phyloP scores from a whole-genome alignment of 2,797 vertebrate genomes.

The Artibeus jamaicensis region DNA sequence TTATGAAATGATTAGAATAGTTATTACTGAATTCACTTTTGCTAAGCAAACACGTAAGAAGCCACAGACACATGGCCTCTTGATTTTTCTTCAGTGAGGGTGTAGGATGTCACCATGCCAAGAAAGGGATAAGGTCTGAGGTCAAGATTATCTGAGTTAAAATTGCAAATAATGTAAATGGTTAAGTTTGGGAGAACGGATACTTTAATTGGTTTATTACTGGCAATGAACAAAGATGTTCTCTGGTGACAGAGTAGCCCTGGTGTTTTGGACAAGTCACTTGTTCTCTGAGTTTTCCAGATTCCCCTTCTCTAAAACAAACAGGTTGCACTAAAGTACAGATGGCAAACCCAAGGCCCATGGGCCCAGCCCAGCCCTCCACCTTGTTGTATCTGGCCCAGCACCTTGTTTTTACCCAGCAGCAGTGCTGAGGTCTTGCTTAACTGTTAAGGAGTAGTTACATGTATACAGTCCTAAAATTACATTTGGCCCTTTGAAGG shows the following conservation, averaged over 20 bases:
- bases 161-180: background rate
- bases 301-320: background rate
- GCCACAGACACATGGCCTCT: background rate
- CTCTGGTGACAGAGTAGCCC: background rate
- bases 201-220: background rate
- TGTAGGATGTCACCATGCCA: background rate
- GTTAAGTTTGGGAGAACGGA: background rate
- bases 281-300: background rate
- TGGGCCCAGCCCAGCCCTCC: too few species aligned
- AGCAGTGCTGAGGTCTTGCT: too few species aligned
- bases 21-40: background rate
- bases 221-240: background rate
- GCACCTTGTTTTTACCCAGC: too few species aligned
- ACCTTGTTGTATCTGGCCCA: too few species aligned
- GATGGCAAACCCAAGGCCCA: too few species aligned
- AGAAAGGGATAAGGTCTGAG: background rate
- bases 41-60: background rate
- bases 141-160: background rate
- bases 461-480: too few species aligned
- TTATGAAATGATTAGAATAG: background rate
- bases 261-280: background rate
- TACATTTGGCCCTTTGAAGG: too few species aligned
- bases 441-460: too few species aligned
- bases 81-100: background rate
- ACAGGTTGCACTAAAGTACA: background rate